Base-by-base conservation (phyloP, 2,113 vertebrate species). In the Acrocephalus kingi region DNA sequence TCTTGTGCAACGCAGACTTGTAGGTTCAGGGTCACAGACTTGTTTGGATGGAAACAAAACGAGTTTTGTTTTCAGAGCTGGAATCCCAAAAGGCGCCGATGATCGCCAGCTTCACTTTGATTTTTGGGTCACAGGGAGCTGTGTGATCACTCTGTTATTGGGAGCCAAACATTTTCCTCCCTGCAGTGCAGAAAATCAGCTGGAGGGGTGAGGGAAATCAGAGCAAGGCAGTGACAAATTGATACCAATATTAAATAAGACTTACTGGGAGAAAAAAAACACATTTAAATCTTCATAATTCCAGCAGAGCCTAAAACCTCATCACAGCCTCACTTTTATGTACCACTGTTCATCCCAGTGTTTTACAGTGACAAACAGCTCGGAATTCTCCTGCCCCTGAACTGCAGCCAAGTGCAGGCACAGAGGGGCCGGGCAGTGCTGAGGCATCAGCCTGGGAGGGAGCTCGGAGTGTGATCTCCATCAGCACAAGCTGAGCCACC, bases 71-170 rank as follows among this genome's bases (percentile, higher is more conserved):
- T 39, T 49, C 27, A 59, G 66, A 77, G 86, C 41, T 2, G 45
- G 77, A 27, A 52, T 84, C 73, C 76, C n/a, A 21, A 58, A 74
- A 82, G 61, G 27, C 41, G 4, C 49, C 1, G 66, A 25, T 72
- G 55, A 24, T n/a, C 20, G 7, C 41, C 56, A 9, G 0, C 2
- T 33, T 4, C 3, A 11, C 3, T 35, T 13, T 27, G 76, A 11
- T 31, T 73, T 93, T 37, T 41, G 30, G 33, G 27, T n/a, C 51
- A 0, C 20, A 6, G 79, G 43, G 39, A 69, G 35, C 41, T 23
- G 37, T 5, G 28, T 18, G 39, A 33, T 48, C 63, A 5, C 3
- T 1, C 73, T 58, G 46, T 19, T 30, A 4, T 11, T 4, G 2
- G 16, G 1, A 43, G 35, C 7, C 49, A 82, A 30, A 2, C 31